Base-by-base conservation (phyloP, 1,140 invertebrate genomes). In the Nylanderia fulva region DNA sequence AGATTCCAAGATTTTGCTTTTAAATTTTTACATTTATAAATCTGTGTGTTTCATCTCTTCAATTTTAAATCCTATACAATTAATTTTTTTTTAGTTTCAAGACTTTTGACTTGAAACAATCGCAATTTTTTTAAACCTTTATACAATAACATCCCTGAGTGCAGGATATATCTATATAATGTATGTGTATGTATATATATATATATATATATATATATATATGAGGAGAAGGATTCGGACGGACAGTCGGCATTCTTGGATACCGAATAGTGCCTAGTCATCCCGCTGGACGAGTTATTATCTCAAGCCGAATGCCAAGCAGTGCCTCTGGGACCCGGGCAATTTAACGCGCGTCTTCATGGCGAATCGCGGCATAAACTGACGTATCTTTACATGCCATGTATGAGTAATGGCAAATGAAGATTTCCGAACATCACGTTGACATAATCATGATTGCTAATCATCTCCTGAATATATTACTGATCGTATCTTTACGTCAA, bases 181-280 rank as follows among this genome's bases (percentile, higher is more conserved):
- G 52, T 33, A 54, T 56, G 42, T 21, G 8, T 56, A 86, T 90
- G 8, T 56, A 86, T 90, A 84, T 60, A 66, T 79, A 58, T 61
- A 36, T 42, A 36, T 24, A 64, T 82, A 82, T n/a, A 72, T 82
- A 52, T 33, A 54, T 56, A 58, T 21, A 9, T 56, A 86, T 90
- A n/a, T 85, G 82, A 82, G 71, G 33, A 48, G 52, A 33, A 86
- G 54, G 66, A 88, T 27, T 29, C 27, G 84, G 18, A 61, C 52
- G 60, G 77, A 72, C 84, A 45, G 64, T 21, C 91, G 88, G 85
- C 91, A 93, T 93, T 93, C 90, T 89, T 91, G 92, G 87, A 91
- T 90, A 89, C 68, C 88, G 90, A 88, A 79, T 90, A 92, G 91
- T 92, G 92, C 92, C 92, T 91, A 93, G 88, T 92, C 87, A 90